Conservation (phyloP, 1,140 invertebrate genomes). For the Drosophila melanica region DNA sequence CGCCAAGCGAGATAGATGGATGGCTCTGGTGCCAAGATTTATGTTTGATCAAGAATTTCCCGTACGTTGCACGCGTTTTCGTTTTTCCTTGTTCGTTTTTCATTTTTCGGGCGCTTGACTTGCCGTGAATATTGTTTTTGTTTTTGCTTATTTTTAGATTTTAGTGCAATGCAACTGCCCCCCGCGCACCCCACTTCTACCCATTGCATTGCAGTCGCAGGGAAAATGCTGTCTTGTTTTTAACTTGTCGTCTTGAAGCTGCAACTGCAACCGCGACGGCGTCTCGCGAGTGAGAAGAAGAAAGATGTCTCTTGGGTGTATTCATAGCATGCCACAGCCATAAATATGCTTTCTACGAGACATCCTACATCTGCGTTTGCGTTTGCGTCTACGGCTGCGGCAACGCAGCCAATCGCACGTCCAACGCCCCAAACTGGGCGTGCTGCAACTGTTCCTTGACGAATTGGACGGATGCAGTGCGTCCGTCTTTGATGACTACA, state of each 20-base stretch:
- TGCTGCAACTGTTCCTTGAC: constrained; percentile 71
- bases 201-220: constrained; percentile 4
- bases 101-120: constrained; percentile 39
- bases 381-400: constrained; percentile 12
- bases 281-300: constrained; percentile 67
- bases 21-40: constrained; percentile 82
- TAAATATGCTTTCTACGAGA: constrained; percentile 77
- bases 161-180: constrained; percentile 24
- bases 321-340: constrained; percentile 79
- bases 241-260: constrained; percentile 41
- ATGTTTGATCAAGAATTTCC: constrained; percentile 83
- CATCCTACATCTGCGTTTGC: constrained; percentile 57
- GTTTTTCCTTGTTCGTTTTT: constrained; percentile 29
- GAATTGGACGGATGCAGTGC: constrained; percentile 75
- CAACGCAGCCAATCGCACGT: constrained; percentile 58
- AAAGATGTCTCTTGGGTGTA: constrained; percentile 81
- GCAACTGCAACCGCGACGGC: constrained; percentile 19
- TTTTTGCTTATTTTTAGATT: constrained; percentile 43
- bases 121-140: constrained; percentile 21
- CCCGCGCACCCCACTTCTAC: constrained; percentile 16
- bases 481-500: constrained; percentile 50
- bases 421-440: constrained; percentile 66
- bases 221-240: constrained; percentile 24
- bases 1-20: constrained; percentile 82
- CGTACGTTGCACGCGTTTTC: constrained; percentile 63